Base-by-base conservation (phyloP, 2,113 vertebrate genomes). In the Entelurus aequoreus region DNA sequence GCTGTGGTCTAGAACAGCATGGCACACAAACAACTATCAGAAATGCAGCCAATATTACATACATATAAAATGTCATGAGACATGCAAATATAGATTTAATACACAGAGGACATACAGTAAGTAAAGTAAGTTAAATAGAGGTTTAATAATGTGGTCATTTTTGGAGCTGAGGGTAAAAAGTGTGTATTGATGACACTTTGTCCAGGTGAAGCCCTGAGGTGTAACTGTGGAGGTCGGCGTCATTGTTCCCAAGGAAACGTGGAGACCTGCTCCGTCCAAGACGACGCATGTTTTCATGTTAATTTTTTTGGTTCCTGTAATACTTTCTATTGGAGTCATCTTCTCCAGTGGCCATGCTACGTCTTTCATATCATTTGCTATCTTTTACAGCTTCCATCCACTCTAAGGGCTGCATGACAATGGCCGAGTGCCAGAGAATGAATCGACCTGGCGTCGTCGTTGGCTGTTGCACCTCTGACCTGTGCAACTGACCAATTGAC, bases 401-500 rank as follows among this genome's bases (percentile, higher is more conserved):
- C 37, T 54, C 15, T 19, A 52, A 53, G 51, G 13, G 13, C 14
- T 63, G 61, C 61, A 51, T 28, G 12, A 14, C 8, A 6, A 2
- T 10, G 42, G 1, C 6, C 5, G 37, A 46, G 2, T 63, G 51
- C 40, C 15, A 0, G 1, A 1, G n/a, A 1, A 2, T 36, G 16
- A 44, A 47, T 28, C 12, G 6, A 4, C 40, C 49, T 2, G 12
- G 12, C 8, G 5, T 47, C 21, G 8, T 12, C 12, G 11, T 16
- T 6, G 1, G 1, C 13, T 54, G 62, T 51, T 63, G 40, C 51
- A 15, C 1, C 7, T 2, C 12, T 11, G 19, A 63, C 44, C 21
- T 53, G 19, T 63, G 62, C 50, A 54, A 54, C 62, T 9, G 38
- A 35, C 54, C 4, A 54, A 46, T 60, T 4, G 37, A 6, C 21